Evolutionary conservation across 2,888 invertebrate species (phyloP).

Genomic region (Drosophila parthenogenetica): DNA sequence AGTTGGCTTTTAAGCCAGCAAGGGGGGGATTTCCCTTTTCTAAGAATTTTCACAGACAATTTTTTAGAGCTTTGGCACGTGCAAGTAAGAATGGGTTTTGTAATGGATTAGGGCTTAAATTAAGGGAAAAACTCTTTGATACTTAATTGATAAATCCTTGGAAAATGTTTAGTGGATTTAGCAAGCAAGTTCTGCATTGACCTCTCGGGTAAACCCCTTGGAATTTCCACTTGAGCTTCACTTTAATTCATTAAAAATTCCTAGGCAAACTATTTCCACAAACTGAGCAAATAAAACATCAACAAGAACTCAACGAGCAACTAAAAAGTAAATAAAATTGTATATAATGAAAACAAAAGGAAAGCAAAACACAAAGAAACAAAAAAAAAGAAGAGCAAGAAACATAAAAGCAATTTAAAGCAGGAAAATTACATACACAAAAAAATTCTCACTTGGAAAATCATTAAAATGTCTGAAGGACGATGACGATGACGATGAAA

Average conservation of each 20-base stretch:
- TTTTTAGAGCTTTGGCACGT: constrained; percentile 54
- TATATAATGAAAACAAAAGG: constrained; percentile 43
- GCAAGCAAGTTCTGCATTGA: constrained; percentile 6
- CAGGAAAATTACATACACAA: constrained; percentile 58
- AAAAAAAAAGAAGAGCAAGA: constrained; percentile 27
- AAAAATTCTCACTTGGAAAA: constrained; percentile 70
- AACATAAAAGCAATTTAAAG: constrained; percentile 71
- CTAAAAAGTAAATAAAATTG: constrained; percentile 58
- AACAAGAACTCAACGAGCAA: constrained; percentile 31
- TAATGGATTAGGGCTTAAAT: constrained; percentile 52
- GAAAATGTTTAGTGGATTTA: constrained; percentile 23
- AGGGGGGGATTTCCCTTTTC: constrained; percentile 9
- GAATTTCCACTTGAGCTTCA: constrained; percentile 27
- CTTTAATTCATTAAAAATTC: constrained; percentile 43
- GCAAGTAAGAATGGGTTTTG: constrained; percentile 30
- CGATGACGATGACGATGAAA: constrained; percentile 44
- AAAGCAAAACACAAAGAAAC: constrained; percentile 26
- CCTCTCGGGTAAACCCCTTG: constrained; percentile 14
- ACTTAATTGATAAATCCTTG: constrained; percentile 68
- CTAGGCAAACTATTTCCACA: constrained; percentile 44
- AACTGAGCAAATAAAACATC: constrained; percentile 41
- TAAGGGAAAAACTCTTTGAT: constrained; percentile 55
- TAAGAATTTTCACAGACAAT: constrained; percentile 26
- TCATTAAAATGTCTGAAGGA: constrained; percentile 75
- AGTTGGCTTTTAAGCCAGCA: constrained; percentile 39